These are phyloP conservation scores for Microplitis mediator DNA, from an alignment of 1,140 invertebrate genomes.

Conservation along the genomic window DNA sequence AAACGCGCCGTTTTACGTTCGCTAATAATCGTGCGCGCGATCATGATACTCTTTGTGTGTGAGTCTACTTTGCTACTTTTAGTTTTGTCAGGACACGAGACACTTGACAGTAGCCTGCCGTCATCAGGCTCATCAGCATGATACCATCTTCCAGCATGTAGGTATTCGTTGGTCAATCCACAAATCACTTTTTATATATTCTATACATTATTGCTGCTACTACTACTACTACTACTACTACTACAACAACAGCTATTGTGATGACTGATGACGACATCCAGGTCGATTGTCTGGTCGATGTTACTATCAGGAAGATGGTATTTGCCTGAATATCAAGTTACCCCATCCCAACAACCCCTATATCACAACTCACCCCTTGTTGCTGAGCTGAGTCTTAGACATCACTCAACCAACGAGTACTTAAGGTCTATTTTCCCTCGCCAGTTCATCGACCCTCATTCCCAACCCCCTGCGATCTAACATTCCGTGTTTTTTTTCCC, in stretches of 20 bases:
- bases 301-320: too few species aligned
- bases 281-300: neutral
- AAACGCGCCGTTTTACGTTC: slow-evolving; percentile 41
- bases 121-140: neutral
- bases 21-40: slow-evolving; percentile 19
- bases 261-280: too few species aligned
- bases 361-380: neutral
- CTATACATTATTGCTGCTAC: neutral
- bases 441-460: slow-evolving; percentile 1
- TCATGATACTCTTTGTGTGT: neutral
- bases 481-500: neutral
- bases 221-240: neutral
- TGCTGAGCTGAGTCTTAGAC: neutral
- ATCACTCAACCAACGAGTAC: neutral
- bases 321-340: neutral
- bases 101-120: neutral
- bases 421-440: neutral
- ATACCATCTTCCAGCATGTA: neutral
- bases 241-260: neutral
- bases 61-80: neutral
- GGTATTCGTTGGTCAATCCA: too few species aligned
- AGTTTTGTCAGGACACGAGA: neutral
- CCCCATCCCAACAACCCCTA: neutral
- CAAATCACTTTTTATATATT: too few species aligned
- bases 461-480: neutral